Percentiles rank a stretch among this genome's conserved stretches.
Conservation (phyloP, 2,797 vertebrate species). For the Pangasius krempfi region DNA sequence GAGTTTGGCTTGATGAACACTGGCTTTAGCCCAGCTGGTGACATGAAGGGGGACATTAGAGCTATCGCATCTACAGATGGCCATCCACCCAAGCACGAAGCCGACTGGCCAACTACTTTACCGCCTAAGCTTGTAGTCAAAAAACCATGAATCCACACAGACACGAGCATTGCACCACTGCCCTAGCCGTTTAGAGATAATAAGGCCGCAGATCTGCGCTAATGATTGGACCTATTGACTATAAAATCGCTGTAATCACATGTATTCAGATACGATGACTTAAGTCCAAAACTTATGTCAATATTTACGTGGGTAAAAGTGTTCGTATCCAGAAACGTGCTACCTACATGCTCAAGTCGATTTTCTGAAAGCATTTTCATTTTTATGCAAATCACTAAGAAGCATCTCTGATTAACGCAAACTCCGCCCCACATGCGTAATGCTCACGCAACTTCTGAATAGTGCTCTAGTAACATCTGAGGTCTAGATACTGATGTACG, state of each 20-base stretch:
- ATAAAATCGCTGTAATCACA: background rate
- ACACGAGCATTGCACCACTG: background rate
- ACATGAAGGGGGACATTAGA: slow-evolving; percentile 43
- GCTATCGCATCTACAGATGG: slow-evolving; percentile 54
- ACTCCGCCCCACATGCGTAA: background rate
- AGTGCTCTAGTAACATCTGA: background rate
- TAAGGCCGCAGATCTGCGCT: background rate
- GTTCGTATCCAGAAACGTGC: no score
- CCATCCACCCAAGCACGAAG: slow-evolving; percentile 31
- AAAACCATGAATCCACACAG: background rate
- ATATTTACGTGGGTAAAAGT: background rate
- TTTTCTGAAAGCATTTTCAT: no score
- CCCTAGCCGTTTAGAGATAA: background rate
- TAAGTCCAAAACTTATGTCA: background rate
- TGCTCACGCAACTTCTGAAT: background rate
- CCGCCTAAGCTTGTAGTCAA: slow-evolving; percentile 1
- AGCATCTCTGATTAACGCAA: background rate
- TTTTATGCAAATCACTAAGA: background rate
- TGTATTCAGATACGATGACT: background rate
- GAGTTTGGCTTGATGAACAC: slow-evolving; percentile 47
- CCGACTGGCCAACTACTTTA: slow-evolving; percentile 39
- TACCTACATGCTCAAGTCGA: no score
- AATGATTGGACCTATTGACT: background rate
- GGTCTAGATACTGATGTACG: background rate
- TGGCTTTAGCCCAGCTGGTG: slow-evolving; percentile 53